Conservation (phyloP, 2,113 vertebrate genomes). For the Cheirogaleus medius region DNA sequence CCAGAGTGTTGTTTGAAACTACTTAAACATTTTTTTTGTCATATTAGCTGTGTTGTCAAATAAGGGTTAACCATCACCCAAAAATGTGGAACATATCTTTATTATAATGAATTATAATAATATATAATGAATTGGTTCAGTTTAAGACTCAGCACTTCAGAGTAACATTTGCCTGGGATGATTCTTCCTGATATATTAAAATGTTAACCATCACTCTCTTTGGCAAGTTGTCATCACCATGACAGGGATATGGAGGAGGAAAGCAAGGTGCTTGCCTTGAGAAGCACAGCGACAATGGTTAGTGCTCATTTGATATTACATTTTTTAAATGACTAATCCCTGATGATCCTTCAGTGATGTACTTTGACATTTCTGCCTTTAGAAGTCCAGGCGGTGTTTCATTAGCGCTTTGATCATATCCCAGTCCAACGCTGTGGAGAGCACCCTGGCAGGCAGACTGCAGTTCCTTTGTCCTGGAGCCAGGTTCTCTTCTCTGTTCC, state of each 20-base stretch:
- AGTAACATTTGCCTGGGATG: neutral
- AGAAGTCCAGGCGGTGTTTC: neutral
- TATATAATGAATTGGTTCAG: neutral
- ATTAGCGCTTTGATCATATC: neutral
- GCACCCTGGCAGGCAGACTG: neutral
- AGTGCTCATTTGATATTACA: neutral
- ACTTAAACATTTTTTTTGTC: neutral
- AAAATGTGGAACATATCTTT: neutral
- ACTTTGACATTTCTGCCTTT: neutral
- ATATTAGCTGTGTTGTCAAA: neutral
- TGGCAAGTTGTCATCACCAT: fast-evolving
- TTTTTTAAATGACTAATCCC: neutral
- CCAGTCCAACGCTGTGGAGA: neutral
- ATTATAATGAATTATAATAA: neutral
- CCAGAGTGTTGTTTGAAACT: neutral
- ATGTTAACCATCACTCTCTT: neutral
- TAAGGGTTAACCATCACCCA: neutral
- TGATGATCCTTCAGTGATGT: neutral
- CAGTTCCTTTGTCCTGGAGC: neutral
- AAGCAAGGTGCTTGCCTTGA: neutral
- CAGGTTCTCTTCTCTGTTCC: fast-evolving
- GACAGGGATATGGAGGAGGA: neutral
- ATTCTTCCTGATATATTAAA: neutral
- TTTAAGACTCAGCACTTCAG: neutral
- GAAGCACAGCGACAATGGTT: fast-evolving